A percentile compares a stretch with the other conserved stretches of the same genome.
phyloP scores from a whole-genome alignment of 2,888 invertebrate genomes.

The Punctoribates punctum region DNA sequence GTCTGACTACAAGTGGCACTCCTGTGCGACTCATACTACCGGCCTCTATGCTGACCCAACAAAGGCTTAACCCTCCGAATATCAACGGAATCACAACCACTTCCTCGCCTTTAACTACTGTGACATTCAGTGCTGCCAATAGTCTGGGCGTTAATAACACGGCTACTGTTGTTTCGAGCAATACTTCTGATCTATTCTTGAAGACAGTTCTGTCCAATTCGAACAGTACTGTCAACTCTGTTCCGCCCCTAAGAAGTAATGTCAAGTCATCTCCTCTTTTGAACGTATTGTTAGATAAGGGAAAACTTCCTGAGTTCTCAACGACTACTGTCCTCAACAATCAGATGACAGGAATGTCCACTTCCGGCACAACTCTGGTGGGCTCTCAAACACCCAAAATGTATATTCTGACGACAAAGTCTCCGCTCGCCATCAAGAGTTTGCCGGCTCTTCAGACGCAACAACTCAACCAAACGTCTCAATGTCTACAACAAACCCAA shows the following conservation, averaged over 20 bases:
- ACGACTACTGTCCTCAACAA: constrained; percentile 47
- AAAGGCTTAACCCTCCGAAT: constrained; percentile 22
- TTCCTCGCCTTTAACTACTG: constrained; percentile 28
- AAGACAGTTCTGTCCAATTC: constrained; percentile 39
- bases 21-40: constrained; percentile 44
- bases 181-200: constrained; percentile 42
- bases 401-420: constrained; percentile 42
- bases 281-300: constrained; percentile 49
- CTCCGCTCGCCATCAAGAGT: constrained; percentile 34
- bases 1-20: constrained; percentile 11
- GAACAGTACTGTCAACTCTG: constrained; percentile 1
- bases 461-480: neutral
- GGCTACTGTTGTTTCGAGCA: constrained; percentile 43
- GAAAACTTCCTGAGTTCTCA: constrained; percentile 46
- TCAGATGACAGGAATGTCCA: constrained; percentile 19
- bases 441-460: constrained; percentile 54
- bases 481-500: neutral
- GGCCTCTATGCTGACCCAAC: constrained; percentile 40
- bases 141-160: neutral
- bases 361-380: constrained; percentile 16
- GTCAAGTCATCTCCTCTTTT: constrained; percentile 49
- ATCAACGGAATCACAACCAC: constrained; percentile 33
- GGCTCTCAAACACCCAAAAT: constrained; percentile 35
- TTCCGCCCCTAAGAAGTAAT: constrained; percentile 38
- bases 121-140: neutral